Percentiles rank a stretch among this genome's conserved stretches.
Evolutionary conservation across 2,113 vertebrate genomes (phyloP).

Genomic region (Ellobius talpinus): DNA sequence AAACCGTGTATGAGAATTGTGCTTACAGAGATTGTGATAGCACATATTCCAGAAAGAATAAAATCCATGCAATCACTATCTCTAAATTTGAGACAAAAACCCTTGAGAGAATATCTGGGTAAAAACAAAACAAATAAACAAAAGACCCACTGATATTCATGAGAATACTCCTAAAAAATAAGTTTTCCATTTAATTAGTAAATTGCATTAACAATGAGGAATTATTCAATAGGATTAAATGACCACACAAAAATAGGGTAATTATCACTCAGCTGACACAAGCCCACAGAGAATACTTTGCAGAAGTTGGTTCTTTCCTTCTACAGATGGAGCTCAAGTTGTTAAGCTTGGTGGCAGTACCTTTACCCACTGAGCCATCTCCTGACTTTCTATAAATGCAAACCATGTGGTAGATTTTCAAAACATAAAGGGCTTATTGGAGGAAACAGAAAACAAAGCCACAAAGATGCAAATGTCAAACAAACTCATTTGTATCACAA

Average conservation of each 20-base stretch:
- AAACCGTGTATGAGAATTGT: not conserved
- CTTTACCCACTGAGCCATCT: not conserved
- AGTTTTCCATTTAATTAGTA: not conserved
- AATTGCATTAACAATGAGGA: not conserved
- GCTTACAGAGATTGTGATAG: not conserved
- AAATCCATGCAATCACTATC: not conserved
- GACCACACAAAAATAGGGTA: slow-evolving; percentile 17
- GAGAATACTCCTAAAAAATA: not conserved
- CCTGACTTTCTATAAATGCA: not conserved
- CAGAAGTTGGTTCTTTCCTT: not conserved
- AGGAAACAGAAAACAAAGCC: not conserved
- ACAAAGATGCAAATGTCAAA: not conserved
- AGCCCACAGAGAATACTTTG: not conserved
- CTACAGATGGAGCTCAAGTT: not conserved
- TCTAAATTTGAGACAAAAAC: slow-evolving; percentile 44
- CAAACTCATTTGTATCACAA: not conserved
- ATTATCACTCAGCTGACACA: not conserved
- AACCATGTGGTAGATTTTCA: not conserved
- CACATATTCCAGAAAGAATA: not conserved
- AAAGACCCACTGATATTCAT: not conserved
- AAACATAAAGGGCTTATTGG: no score
- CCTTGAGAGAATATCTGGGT: not conserved
- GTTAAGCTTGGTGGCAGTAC: not conserved
- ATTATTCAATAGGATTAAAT: slow-evolving; percentile 9
- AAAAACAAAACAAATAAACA: not conserved